A percentile compares a stretch with the other conserved stretches of the same genome.
phyloP scores from a whole-genome alignment of 2,888 invertebrate genomes.

The Schizaphis graminum region DNA sequence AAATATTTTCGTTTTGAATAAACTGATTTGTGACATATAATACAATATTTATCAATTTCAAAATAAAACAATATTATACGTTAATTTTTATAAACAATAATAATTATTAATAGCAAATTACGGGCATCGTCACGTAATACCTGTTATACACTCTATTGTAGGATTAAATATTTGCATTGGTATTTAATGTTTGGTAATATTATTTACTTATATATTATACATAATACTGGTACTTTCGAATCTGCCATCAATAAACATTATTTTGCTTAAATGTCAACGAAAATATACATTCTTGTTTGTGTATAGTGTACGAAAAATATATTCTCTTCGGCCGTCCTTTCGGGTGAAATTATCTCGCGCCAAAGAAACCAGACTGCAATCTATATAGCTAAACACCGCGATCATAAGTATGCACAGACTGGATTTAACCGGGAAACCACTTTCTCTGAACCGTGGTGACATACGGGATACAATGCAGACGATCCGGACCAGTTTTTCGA shows the following conservation, averaged over 20 bases:
- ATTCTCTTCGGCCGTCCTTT: neutral
- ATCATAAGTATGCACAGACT: slow-evolving; percentile 20
- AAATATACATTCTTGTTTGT: neutral
- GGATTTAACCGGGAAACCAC: slow-evolving; percentile 54
- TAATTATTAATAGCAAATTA: neutral
- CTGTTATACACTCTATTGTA: neutral
- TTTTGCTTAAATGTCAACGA: slow-evolving; percentile 37
- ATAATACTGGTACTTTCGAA: slow-evolving; percentile 26
- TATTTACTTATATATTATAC: neutral
- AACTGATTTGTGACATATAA: neutral
- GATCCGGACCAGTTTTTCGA: slow-evolving; percentile 63
- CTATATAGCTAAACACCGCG: neutral
- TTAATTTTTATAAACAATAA: neutral
- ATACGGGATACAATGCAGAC: slow-evolving; percentile 56
- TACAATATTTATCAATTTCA: neutral
- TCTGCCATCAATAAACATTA: neutral
- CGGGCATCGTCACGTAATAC: neutral
- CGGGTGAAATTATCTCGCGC: slow-evolving; percentile 43
- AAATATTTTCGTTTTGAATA: neutral
- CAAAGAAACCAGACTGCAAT: slow-evolving; percentile 45
- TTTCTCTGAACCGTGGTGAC: slow-evolving; percentile 58
- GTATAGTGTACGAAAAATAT: neutral
- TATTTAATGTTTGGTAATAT: neutral
- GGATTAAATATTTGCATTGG: neutral
- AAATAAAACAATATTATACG: neutral